These are phyloP conservation scores for Porites australiensis DNA, from an alignment of 64 coral and sea anemone genomes.

Conservation along the genomic window DNA sequence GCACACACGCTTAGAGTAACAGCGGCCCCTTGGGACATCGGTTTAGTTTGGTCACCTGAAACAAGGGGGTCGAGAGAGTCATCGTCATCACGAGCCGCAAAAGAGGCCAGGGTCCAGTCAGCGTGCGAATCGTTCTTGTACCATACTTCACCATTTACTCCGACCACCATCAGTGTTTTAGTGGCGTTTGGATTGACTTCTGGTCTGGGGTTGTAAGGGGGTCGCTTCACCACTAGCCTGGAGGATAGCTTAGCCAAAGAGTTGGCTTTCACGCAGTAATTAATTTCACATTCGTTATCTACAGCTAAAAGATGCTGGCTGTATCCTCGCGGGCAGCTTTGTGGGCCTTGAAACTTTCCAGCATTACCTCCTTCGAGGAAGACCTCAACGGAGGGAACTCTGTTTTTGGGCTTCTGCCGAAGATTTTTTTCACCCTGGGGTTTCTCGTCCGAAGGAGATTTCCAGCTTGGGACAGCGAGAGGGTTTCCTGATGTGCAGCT, in stretches of 20 bases:
- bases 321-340: slow-evolving; percentile 51
- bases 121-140: slow-evolving; percentile 42
- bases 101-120: slow-evolving; percentile 54
- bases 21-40: slow-evolving; percentile 38
- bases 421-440: background rate
- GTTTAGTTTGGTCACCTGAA: background rate
- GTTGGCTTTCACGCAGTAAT: slow-evolving; percentile 79
- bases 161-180: slow-evolving; percentile 64
- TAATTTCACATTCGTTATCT: slow-evolving; percentile 79
- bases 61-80: slow-evolving; percentile 24
- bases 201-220: slow-evolving; percentile 62
- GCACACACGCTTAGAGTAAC: slow-evolving; percentile 59
- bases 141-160: slow-evolving; percentile 80
- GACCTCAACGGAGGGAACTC: background rate
- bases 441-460: background rate
- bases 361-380: background rate
- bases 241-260: slow-evolving; percentile 24
- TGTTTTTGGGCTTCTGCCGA: no score
- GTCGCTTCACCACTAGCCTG: slow-evolving; percentile 36
- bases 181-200: slow-evolving; percentile 68
- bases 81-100: slow-evolving; percentile 39
- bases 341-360: background rate
- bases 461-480: slow-evolving; percentile 17
- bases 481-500: slow-evolving; percentile 84
- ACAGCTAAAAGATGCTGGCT: slow-evolving; percentile 62